These are phyloP conservation scores for Lasioglossum albipes DNA, from an alignment of 1,140 invertebrate species.

Conservation along the genomic window DNA sequence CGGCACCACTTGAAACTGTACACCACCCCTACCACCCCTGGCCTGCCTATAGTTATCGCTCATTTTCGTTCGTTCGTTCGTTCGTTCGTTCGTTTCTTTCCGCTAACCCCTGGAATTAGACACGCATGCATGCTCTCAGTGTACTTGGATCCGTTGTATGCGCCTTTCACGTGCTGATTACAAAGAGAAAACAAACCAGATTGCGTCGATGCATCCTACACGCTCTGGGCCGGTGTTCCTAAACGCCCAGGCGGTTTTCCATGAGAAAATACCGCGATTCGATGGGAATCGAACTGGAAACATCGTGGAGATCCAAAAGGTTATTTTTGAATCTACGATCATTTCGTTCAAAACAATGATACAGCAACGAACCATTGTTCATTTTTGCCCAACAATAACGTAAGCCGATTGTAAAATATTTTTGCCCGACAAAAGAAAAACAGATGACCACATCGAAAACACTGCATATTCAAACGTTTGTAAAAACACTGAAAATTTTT, in stretches of 20 bases:
- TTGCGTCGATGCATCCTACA: not conserved
- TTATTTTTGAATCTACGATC: too few species aligned
- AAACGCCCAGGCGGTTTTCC: not conserved
- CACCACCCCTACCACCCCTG: not conserved
- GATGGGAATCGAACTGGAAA: too few species aligned
- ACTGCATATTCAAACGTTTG: too few species aligned
- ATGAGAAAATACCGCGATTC: not conserved
- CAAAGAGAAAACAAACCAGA: not conserved
- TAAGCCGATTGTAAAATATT: too few species aligned
- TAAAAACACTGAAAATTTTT: too few species aligned
- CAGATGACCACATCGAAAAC: too few species aligned
- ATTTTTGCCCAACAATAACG: too few species aligned
- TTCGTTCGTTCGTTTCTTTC: not conserved
- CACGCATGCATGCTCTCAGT: slow-evolving; percentile 15
- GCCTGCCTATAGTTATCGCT: not conserved
- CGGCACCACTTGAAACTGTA: too few species aligned
- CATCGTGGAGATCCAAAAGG: too few species aligned
- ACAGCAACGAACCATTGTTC: too few species aligned
- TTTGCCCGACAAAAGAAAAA: too few species aligned
- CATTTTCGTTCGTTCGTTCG: not conserved
- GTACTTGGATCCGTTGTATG: slow-evolving; percentile 3
- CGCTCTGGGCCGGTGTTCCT: not conserved
- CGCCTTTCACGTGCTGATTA: not conserved
- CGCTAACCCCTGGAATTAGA: not conserved
- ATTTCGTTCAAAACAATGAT: too few species aligned